Evolutionary conservation across 2,888 invertebrate genomes (phyloP).

Genomic region (Gnatocerus cornutus): DNA sequence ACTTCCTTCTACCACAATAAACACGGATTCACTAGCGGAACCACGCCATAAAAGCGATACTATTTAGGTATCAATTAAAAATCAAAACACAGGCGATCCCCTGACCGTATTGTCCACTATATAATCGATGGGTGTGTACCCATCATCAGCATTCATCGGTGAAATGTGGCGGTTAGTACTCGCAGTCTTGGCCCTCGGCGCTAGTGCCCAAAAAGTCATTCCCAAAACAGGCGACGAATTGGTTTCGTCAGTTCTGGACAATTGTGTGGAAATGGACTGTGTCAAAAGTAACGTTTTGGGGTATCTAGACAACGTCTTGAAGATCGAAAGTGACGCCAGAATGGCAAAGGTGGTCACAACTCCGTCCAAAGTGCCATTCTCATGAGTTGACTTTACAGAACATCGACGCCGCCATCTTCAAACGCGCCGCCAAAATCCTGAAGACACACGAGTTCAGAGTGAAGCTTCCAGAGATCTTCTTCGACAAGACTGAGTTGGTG

Average conservation of each 20-base stretch:
- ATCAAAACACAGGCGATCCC: conserved; percentile 67
- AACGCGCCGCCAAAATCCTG: conserved; percentile 81
- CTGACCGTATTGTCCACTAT: conserved; percentile 75
- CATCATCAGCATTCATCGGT: conserved; percentile 46
- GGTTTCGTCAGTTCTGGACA: conserved; percentile 81
- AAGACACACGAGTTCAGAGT: conserved; percentile 84
- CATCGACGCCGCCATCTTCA: conserved; percentile 83
- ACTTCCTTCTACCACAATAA: conserved; percentile 41
- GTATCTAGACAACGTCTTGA: conserved; percentile 82
- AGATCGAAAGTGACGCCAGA: conserved; percentile 73
- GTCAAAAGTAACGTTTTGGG: conserved; percentile 85
- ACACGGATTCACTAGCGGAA: conserved; percentile 60
- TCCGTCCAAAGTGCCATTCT: too few relatives aligned
- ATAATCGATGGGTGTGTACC: conserved; percentile 78
- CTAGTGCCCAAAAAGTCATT: conserved; percentile 72
- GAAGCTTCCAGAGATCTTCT: conserved; percentile 81
- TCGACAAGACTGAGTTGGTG: conserved; percentile 79
- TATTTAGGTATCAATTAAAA: conserved; percentile 67
- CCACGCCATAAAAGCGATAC: conserved; percentile 59
- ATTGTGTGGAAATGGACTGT: conserved; percentile 83
- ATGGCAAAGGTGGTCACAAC: conserved; percentile 68
- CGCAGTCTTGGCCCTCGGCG: conserved; percentile 71
- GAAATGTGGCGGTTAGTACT: conserved; percentile 66
- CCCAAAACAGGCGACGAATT: conserved; percentile 80
- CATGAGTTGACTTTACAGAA: conserved; percentile 70